Evolutionary conservation across 1,140 invertebrate species (phyloP).

Genomic region (Sesamia nonagrioides): DNA sequence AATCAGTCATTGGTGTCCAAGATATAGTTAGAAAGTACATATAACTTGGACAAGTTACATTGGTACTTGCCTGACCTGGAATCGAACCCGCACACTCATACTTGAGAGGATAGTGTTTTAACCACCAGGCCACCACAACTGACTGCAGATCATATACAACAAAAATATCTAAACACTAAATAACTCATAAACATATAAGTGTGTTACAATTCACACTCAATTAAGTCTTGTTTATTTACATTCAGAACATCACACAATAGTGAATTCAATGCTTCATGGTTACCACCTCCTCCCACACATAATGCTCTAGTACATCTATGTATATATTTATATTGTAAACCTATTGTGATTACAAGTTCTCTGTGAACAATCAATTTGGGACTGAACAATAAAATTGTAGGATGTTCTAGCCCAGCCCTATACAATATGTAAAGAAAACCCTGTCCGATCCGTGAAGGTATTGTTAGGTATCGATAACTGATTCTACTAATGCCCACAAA

Average conservation of each 20-base stretch:
- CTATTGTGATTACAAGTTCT: constrained; percentile 15
- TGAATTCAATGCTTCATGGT: neutral
- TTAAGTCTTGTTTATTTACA: neutral
- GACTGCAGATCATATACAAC: neutral
- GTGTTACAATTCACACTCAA: constrained; percentile 20
- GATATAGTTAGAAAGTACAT: no score
- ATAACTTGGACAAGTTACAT: no score
- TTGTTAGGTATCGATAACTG: no score
- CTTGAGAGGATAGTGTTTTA: no score
- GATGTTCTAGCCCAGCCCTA: no score
- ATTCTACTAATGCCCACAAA: no score
- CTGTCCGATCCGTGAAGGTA: no score
- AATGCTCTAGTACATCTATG: neutral
- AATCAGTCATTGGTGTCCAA: no score
- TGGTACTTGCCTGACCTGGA: no score
- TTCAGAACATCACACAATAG: constrained; percentile 4
- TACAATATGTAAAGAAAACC: no score
- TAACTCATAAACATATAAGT: neutral
- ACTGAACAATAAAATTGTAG: constrained; percentile 44
- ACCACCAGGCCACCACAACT: no score
- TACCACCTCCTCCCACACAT: neutral
- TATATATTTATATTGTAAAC: neutral
- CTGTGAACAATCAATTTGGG: constrained; percentile 46
- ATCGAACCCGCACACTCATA: no score
- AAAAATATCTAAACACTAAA: neutral